phyloP scores from a whole-genome alignment of 2,113 vertebrate genomes.

The Lucifuga dentata region DNA sequence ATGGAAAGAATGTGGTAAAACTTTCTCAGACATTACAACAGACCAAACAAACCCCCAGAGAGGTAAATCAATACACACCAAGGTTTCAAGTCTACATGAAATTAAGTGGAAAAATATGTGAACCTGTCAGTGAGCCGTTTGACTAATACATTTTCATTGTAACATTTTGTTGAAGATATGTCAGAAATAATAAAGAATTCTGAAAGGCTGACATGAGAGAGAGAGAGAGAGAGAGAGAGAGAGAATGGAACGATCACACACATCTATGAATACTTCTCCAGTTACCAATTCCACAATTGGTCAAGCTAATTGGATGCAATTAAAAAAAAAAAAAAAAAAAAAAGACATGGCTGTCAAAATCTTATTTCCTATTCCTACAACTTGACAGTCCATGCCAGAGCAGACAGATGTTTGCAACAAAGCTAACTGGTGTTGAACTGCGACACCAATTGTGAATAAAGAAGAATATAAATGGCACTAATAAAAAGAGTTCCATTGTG shows the following conservation, averaged over 20 bases:
- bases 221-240: too few relatives aligned
- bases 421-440: neutral
- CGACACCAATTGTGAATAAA: neutral
- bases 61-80: conserved; percentile 57
- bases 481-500: too few relatives aligned
- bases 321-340: too few relatives aligned
- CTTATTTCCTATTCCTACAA: conserved; percentile 17
- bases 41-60: conserved; percentile 10
- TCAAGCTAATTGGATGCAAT: conserved; percentile 29
- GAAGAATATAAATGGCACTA: too few relatives aligned
- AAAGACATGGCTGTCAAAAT: conserved; percentile 8
- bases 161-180: conserved; percentile 17
- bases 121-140: conserved; percentile 43
- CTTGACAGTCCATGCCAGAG: conserved; percentile 17
- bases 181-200: neutral
- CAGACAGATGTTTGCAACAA: too few relatives aligned
- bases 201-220: conserved; percentile 4
- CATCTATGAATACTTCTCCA: too few relatives aligned
- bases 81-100: conserved; percentile 64
- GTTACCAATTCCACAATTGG: conserved; percentile 5
- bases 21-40: conserved; percentile 11
- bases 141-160: conserved; percentile 50
- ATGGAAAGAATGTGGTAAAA: conserved; percentile 34
- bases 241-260: too few relatives aligned
- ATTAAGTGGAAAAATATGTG: conserved; percentile 47